Base-by-base conservation (phyloP, 1,140 invertebrate species). In the Bombus terrestris region DNA sequence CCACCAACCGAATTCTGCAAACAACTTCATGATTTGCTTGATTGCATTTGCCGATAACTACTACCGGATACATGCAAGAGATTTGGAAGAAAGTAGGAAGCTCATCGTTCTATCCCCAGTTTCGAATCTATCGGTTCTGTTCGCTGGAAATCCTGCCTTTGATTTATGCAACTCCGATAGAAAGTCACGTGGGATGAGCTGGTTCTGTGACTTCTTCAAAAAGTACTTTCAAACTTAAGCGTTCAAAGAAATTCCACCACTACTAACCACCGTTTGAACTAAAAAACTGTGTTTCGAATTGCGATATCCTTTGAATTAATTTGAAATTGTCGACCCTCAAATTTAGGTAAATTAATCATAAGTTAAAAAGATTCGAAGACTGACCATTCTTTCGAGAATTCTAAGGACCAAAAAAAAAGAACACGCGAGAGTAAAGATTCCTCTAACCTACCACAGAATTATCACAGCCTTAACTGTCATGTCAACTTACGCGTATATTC, bases 21-120 rank as follows among this genome's bases (percentile, higher is more conserved):
- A 93, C 90, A 92, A 93, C 92, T 93, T 93, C 88, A 93, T 93
- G 93, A 93, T 93, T 93, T 93, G 92, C 91, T 93, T 93, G 93
- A 93, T 93, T 94, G 91, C 92, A 91, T 89, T 82, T 82, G 64
- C 82, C 89, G 87, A 90, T 90, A 91, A 91, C 90, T 90, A 85
- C 85, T 85, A 41, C 37, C 76, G 88, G 87, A 90, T 91, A 89
- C 85, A 85, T 68, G 89, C 83, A 84, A 88, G 83, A 86, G 74
- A 87, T 90, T 88, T 82, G 32, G 59, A 47, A 74, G 79, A 74
- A 89, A 84, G 68, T 84, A 77, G 66, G 72, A 82, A 82, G 59
- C 80, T 87, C 82, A 25, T 64, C 78, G 41, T 84, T 81, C 80
- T 71, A 53, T 89, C 81, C 75, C 82, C 72, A 59, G 47, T 77